phyloP scores from a whole-genome alignment of 2,888 invertebrate species.

The Syrista parreyssii region DNA sequence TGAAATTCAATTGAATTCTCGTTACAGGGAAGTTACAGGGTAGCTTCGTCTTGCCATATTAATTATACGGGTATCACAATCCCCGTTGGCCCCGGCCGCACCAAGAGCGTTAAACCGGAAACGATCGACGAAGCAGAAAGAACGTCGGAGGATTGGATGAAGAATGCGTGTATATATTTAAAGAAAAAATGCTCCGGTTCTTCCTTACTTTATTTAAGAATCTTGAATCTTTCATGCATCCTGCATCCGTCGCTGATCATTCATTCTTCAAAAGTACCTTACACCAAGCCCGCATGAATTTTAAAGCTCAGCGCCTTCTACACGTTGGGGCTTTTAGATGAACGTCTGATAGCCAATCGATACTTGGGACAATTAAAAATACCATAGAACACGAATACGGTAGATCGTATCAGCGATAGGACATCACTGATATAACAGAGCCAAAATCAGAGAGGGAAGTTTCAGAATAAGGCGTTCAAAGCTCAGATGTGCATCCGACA shows the following conservation, averaged over 20 bases:
- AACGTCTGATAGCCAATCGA: background rate
- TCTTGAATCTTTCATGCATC: background rate
- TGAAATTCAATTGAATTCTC: constrained; percentile 6
- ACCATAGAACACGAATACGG: background rate
- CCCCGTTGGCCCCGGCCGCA: background rate
- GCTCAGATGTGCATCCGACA: background rate
- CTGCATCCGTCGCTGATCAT: background rate
- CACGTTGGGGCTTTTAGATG: background rate
- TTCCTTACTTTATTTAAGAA: background rate
- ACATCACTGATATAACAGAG: background rate
- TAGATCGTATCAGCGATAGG: background rate
- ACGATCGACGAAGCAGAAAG: background rate
- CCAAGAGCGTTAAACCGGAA: background rate
- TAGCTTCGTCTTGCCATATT: background rate
- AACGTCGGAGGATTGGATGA: background rate
- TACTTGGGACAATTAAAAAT: background rate
- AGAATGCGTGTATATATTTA: background rate
- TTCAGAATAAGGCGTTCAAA: background rate
- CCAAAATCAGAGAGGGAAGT: background rate
- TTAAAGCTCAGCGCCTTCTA: background rate
- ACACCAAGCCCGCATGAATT: background rate
- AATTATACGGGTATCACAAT: background rate
- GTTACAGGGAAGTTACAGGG: background rate
- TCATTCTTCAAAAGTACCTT: background rate
- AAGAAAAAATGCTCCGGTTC: background rate